Evolutionary conservation across 2,888 invertebrate species (phyloP).

Genomic region (Dryadula phaetusa): DNA sequence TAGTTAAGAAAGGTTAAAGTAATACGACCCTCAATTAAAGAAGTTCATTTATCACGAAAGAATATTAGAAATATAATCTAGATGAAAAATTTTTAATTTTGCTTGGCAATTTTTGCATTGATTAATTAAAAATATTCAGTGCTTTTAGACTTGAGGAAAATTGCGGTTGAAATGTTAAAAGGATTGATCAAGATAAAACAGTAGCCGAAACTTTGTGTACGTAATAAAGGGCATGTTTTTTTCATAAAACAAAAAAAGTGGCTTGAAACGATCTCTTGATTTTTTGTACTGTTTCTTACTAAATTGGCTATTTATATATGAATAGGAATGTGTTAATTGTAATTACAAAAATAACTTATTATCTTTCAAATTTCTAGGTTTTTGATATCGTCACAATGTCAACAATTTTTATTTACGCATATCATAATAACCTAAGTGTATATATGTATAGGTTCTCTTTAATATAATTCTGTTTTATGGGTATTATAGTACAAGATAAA

Average conservation of each 20-base stretch:
- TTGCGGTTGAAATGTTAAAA: slow-evolving; percentile 19
- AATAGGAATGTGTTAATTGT: background rate
- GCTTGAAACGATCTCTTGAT: background rate
- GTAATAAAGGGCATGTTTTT: background rate
- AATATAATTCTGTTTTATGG: too few relatives aligned
- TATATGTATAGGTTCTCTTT: too few relatives aligned
- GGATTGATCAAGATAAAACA: slow-evolving; percentile 19
- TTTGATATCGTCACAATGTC: too few relatives aligned
- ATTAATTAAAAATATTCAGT: slow-evolving; percentile 21
- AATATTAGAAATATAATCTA: background rate
- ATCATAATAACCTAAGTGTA: too few relatives aligned
- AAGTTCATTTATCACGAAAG: background rate
- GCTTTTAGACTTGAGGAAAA: slow-evolving; percentile 10
- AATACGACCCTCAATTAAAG: background rate
- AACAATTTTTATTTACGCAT: too few relatives aligned
- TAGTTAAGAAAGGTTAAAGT: background rate
- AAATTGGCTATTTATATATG: background rate
- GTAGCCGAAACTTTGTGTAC: slow-evolving; percentile 6
- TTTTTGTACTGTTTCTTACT: background rate
- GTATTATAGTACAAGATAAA: too few relatives aligned
- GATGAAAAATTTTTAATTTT: background rate
- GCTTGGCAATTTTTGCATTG: slow-evolving; percentile 2
- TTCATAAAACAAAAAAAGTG: background rate
- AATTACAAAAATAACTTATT: too few relatives aligned
- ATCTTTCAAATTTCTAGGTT: too few relatives aligned